Conservation (phyloP, 2,113 vertebrate species). For the Centropus bengalensis region DNA sequence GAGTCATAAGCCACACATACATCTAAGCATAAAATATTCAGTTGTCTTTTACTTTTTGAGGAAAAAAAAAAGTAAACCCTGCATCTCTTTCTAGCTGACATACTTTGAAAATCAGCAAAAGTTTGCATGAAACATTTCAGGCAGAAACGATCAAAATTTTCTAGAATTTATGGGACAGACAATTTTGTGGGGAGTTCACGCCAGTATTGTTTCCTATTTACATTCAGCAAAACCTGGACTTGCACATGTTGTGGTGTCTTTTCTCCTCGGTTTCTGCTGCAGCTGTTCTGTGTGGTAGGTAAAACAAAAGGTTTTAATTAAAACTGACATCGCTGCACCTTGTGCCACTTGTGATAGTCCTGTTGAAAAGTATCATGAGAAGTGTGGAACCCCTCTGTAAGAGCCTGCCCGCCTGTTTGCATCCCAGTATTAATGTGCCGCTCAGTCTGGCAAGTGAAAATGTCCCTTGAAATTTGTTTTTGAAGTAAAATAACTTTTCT, state of each 20-base stretch:
- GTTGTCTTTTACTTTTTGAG: slow-evolving; percentile 2
- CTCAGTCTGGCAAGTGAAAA: background rate
- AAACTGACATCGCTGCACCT: slow-evolving; percentile 66
- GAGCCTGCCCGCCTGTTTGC: background rate
- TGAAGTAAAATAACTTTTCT: background rate
- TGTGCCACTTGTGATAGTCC: slow-evolving; percentile 60
- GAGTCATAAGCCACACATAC: background rate
- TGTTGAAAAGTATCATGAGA: slow-evolving; percentile 16
- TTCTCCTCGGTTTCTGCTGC: slow-evolving; percentile 26
- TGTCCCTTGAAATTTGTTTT: background rate
- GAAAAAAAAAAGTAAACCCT: background rate
- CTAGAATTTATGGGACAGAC: background rate
- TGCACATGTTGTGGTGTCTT: background rate
- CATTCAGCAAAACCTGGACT: background rate
- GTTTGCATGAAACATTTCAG: background rate
- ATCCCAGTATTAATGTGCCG: background rate
- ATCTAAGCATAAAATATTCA: background rate
- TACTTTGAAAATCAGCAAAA: background rate
- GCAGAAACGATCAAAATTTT: background rate
- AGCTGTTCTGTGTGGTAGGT: slow-evolving; percentile 49
- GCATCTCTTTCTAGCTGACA: background rate
- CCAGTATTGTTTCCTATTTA: background rate
- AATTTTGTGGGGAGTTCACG: background rate
- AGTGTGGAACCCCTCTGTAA: background rate
- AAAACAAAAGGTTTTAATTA: slow-evolving; percentile 72